These are phyloP conservation scores for Leptopilina drosophilae DNA, from an alignment of 2,888 invertebrate genomes.

Conservation along the genomic window DNA sequence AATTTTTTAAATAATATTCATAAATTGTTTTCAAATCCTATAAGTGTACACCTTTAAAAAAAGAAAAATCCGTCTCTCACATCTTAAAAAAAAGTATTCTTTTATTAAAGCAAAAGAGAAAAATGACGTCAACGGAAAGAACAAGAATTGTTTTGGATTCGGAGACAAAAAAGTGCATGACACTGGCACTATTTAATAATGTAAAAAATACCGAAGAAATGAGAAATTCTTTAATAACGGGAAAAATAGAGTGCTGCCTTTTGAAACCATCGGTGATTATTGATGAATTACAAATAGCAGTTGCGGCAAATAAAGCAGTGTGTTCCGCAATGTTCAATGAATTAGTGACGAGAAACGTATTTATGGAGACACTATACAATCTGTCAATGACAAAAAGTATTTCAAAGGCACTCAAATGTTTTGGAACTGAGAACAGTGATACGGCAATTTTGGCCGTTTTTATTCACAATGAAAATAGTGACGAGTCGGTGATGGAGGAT, in stretches of 20 bases:
- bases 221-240: conserved; percentile 79
- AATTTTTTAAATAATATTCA: too few relatives aligned
- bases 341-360: conserved; percentile 81
- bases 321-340: conserved; percentile 77
- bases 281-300: conserved; percentile 81
- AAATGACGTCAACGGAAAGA: background rate
- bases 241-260: conserved; percentile 81
- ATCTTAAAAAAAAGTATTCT: too few relatives aligned
- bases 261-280: conserved; percentile 81
- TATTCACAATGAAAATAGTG: conserved; percentile 71
- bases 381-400: conserved; percentile 85
- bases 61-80: too few relatives aligned
- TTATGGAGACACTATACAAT: conserved; percentile 84
- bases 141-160: conserved; percentile 72
- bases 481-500: conserved; percentile 57
- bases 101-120: too few relatives aligned
- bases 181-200: conserved; percentile 80
- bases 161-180: conserved; percentile 75
- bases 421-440: conserved; percentile 80
- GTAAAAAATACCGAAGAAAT: conserved; percentile 81
- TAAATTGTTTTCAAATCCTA: too few relatives aligned
- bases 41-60: too few relatives aligned
- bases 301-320: conserved; percentile 84
- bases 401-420: conserved; percentile 82
- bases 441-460: conserved; percentile 77